Evolutionary conservation across 2,888 invertebrate species (phyloP), one percentile per base, ranked within the genome.

Genomic region (Aricia artaxerxes): DNA sequence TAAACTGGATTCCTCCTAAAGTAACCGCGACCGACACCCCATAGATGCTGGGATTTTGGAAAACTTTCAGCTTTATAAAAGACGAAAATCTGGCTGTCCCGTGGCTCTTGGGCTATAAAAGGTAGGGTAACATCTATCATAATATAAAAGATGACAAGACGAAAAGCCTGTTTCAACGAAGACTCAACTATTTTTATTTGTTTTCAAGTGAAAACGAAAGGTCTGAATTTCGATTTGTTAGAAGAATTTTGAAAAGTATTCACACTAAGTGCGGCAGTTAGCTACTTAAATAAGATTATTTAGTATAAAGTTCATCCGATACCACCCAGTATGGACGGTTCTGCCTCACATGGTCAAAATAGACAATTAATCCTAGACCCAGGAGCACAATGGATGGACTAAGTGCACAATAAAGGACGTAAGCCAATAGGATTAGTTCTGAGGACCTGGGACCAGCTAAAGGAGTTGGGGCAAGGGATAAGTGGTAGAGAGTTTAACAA

Each of bases 351-450:
- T 69, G 35, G 69, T 69, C 69, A 35, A 69, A 69, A 69, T 69
- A 16, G 69, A 16, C 69, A 69, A 69, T 69, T 69, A 69, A 69
- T 69, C 35, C 69, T 16, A 69, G 69, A 35, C 16, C 69, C 69
- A 3, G 35, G 69, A 69, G 35, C 69, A 69, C 35, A 69, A 69
- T 69, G 35, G 69, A 69, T 35, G 38, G 69, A 38, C 69, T 69
- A 69, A 69, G 69, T 69, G 69, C 69, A 69, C 69, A 69, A 69
- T 69, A 69, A 69, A 69, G 69, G 35, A 69, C 69, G 69, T 38
- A 69, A 69, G 35, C 69, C 69, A 69, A 69, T 69, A 69, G 69
- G 35, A 69, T 69, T 69, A 69, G 69, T 69, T 69, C 35, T 69
- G 69, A 69, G 69, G 69, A 69, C 69, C 69, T 69, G 35, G 69